Percentiles rank a stretch among this genome's conserved stretches.
phyloP scores from a whole-genome alignment of 2,113 vertebrate genomes.

The cattle (Bos taurus) region ARS-UCD2.0 NC_037342.1:49044001-49044500 shows the following conservation, averaged over 20 bases:
- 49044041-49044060: conserved; percentile 40
- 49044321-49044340: background rate
- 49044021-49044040: conserved; percentile 47
- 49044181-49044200: background rate
- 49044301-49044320: background rate
- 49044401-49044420: background rate
- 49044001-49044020: conserved; percentile 54
- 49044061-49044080: conserved; percentile 54
- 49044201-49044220: conserved; percentile 53
- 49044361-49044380: background rate
- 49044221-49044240: background rate
- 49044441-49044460: background rate
- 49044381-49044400: background rate
- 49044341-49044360: background rate
- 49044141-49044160: conserved; percentile 6
- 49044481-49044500: background rate
- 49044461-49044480: background rate
- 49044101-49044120: conserved; percentile 32
- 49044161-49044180: conserved; percentile 53
- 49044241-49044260: conserved; percentile 5
- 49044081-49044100: conserved; percentile 48
- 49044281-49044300: background rate
- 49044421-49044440: background rate
- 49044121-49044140: conserved; percentile 44
- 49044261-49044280: background rate